Conservation (phyloP, 2,888 invertebrate species). For the Cheilosia soror region DNA sequence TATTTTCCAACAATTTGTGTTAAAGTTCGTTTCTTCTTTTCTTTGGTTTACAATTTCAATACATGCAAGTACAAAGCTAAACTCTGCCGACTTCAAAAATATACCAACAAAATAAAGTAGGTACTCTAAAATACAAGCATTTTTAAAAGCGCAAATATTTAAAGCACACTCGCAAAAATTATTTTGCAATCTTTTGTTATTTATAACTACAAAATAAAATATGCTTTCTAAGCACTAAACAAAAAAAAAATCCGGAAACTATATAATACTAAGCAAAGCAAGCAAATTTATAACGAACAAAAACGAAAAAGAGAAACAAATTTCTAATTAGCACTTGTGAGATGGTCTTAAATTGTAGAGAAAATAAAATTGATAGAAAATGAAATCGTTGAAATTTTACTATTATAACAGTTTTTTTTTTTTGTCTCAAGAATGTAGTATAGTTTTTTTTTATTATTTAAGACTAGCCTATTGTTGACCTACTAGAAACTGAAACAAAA, state of each 20-base stretch:
- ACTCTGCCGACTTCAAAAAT: constrained; percentile 22
- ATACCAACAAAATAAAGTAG: constrained; percentile 17
- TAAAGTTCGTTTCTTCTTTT: constrained; percentile 22
- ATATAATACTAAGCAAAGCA: constrained; percentile 66
- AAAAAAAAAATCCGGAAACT: constrained; percentile 27
- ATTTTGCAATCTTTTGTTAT: constrained; percentile 26
- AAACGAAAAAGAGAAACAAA: constrained; percentile 50
- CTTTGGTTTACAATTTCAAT: constrained; percentile 17
- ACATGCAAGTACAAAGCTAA: constrained; percentile 62
- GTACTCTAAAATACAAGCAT: constrained; percentile 42
- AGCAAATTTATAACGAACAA: constrained; percentile 67
- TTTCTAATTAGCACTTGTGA: constrained; percentile 84
- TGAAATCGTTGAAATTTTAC: constrained; percentile 41
- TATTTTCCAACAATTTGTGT: constrained; percentile 52
- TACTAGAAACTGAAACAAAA: constrained; percentile 24
- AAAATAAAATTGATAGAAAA: constrained; percentile 49
- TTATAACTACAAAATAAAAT: constrained; percentile 25
- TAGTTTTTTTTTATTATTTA: constrained; percentile 29
- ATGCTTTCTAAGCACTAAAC: constrained; percentile 30
- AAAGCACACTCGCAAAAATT: constrained; percentile 60
- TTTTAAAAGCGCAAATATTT: constrained; percentile 55
- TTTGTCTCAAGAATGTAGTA: constrained; percentile 35
- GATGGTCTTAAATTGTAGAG: constrained; percentile 82
- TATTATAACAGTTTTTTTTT: constrained; percentile 9
- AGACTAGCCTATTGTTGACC: constrained; percentile 58